Base-by-base conservation (phyloP, 2,888 invertebrate species). In the Drosophila gaucha region DNA sequence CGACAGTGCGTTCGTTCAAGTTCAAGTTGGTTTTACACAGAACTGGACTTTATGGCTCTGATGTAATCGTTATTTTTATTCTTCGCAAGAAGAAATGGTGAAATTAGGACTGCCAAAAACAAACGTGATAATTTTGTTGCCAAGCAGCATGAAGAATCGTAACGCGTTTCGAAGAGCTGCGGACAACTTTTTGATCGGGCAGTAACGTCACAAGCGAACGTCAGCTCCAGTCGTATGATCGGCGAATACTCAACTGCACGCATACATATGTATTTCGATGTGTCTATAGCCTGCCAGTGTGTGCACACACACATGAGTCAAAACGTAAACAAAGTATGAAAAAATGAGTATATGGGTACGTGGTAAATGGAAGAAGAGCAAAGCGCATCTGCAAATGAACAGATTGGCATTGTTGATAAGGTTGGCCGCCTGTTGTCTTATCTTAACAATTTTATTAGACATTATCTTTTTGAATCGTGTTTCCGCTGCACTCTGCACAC, bases 21-120 rank as follows among this genome's bases (percentile, higher is more conserved):
- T 77, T 74, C 77, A 77, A 67, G 77, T 63, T 50, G 14, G 5
- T 26, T 46, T 69, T 65, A 74, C 73, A 65, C 9, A 33, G 49
- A 65, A 65, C 59, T 74, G 49, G 59, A 60, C 70, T 60, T 36
- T 33, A 30, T 44, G 9, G 22, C 30, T 31, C 44, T 74, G 67
- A 74, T 55, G 67, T 72, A 67, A 67, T 67, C 67, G 20, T 43
- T 77, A 67, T 63, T 67, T 72, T 59, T 44, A 30, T 6, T 6
- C 9, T 10, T n/a, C 30, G 14, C 30, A 16, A 31, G 20, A 46
- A 55, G 54, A 58, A 62, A 74, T 75, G 10, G 26, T 38, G 41
- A 59, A 72, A 50, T 52, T 51, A 2, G 35, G 39, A 30, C 33
- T 31, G 18, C 16, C 14, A 39, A 30, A 43, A 28, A 35, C 38